These are phyloP conservation scores for Notechis scutatus DNA, from an alignment of 2,113 vertebrate species.

Conservation along the genomic window DNA sequence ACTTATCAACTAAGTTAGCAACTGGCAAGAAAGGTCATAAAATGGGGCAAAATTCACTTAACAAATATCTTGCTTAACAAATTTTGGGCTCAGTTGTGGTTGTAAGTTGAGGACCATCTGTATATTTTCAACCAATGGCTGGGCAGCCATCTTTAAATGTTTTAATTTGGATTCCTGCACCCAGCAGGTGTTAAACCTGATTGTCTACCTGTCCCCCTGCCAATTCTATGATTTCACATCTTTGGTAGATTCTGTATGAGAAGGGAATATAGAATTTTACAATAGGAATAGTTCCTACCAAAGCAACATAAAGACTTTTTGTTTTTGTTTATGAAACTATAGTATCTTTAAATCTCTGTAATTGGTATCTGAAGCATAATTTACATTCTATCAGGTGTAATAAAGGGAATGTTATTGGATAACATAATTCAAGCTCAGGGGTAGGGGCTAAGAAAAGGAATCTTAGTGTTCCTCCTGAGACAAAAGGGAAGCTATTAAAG, in stretches of 20 bases:
- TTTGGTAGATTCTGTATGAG: neutral
- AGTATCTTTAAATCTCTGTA: neutral
- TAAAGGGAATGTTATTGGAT: constrained; percentile 5
- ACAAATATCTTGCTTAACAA: no score
- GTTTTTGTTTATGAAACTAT: neutral
- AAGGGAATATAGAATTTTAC: neutral
- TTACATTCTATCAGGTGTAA: constrained; percentile 5
- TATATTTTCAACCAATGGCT: neutral
- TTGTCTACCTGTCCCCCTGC: neutral
- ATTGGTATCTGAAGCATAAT: neutral
- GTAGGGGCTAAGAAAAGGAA: constrained; percentile 28
- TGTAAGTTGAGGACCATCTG: no score
- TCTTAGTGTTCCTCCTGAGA: neutral
- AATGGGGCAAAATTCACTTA: no score
- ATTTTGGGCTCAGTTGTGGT: no score
- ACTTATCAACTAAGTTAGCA: no score
- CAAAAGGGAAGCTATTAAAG: constrained; percentile 1
- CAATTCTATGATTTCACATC: neutral
- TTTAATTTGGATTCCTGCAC: neutral
- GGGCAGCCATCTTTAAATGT: neutral
- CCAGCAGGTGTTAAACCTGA: neutral
- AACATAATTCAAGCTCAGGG: neutral
- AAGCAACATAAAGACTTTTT: neutral
- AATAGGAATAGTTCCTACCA: neutral
- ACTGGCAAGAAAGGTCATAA: no score